Evolutionary conservation across 2,888 invertebrate species (phyloP), one percentile per base, ranked within the genome.

Genomic region (Anodontia alba): DNA sequence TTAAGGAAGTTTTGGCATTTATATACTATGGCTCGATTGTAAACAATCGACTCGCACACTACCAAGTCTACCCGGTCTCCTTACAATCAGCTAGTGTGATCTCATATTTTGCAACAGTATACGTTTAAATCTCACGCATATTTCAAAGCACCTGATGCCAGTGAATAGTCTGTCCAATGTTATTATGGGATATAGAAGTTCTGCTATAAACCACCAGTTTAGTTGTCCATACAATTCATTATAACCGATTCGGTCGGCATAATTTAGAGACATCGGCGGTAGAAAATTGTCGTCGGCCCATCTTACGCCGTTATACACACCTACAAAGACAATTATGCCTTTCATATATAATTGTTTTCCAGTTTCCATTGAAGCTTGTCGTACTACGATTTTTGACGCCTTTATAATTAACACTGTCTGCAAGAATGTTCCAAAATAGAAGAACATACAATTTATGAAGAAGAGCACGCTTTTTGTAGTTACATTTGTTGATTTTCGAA

Each of bases 391-490:
- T 23, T 62, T 62, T 8, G 33, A 33, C 12, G 75, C 51, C 1
- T 54, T 69, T 8, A 69, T 31, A 1, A 75, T 29, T 17, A 75
- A 1, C 29, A 42, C 67, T 23, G 54, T 75, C 42, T 75, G 54
- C 42, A 31, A 54, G 23, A 42, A 69, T 29, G 69, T 42, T 0
- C 69, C 75, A 0, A 54, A 15, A n/a, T 75, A 75, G 42, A 69
- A 15, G n/a, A 75, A 51, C n/a, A 75, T 15, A 42, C 54, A 3
- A 42, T 69, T 69, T 0, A 75, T 51, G 23, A 75, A 54, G 54
- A 54, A 75, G n/a, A 69, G 7, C 23, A 75, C 67, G 31, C 49
- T 46, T 33, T 33, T 38, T 3, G 74, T 29, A 3, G 23, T 26
- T 23, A 8, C 26, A 10, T 33, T 3, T 15, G 67, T 23, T 0